phyloP scores from a whole-genome alignment of 2,888 invertebrate species.

The Nemotelus pantherinus region DNA sequence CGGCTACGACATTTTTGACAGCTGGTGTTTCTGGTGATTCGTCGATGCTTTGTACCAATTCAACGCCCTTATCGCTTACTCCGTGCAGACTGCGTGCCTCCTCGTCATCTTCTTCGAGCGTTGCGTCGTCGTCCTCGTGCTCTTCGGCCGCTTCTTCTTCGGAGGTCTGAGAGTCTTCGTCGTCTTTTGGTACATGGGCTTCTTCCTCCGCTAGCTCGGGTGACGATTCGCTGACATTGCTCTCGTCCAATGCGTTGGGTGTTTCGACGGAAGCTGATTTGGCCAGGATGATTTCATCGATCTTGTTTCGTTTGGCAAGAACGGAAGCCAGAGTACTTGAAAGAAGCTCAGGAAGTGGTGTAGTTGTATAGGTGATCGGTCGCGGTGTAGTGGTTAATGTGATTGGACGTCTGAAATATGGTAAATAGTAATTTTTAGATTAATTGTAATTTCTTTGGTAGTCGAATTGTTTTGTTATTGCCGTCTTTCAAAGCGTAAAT shows the following conservation, averaged over 20 bases:
- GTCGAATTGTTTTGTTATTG: conserved; percentile 1
- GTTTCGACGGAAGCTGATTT: conserved; percentile 26
- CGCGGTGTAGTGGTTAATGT: conserved; percentile 59
- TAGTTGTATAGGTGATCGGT: conserved; percentile 56
- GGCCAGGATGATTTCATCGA: conserved; percentile 18
- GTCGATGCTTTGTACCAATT: conserved; percentile 45
- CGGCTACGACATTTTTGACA: conserved; percentile 39
- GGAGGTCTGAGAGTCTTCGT: conserved; percentile 25
- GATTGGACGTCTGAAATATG: conserved; percentile 60
- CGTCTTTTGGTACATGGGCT: conserved; percentile 36
- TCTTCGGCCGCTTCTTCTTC: conserved; percentile 46
- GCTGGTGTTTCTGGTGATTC: conserved; percentile 44
- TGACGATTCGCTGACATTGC: conserved; percentile 16
- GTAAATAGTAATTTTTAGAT: background rate
- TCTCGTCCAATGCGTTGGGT: conserved; percentile 48
- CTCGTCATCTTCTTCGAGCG: conserved; percentile 44
- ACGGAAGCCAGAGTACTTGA: conserved; percentile 57
- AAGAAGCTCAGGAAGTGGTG: conserved; percentile 59
- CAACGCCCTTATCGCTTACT: conserved; percentile 52
- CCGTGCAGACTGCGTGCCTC: conserved; percentile 47
- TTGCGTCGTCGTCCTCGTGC: conserved; percentile 51
- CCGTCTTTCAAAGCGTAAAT: background rate
- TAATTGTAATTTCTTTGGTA: background rate
- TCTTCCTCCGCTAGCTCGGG: conserved; percentile 25
- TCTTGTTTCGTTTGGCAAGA: conserved; percentile 26